phyloP scores from a whole-genome alignment of 2,888 invertebrate genomes.

The Acleris literana region DNA sequence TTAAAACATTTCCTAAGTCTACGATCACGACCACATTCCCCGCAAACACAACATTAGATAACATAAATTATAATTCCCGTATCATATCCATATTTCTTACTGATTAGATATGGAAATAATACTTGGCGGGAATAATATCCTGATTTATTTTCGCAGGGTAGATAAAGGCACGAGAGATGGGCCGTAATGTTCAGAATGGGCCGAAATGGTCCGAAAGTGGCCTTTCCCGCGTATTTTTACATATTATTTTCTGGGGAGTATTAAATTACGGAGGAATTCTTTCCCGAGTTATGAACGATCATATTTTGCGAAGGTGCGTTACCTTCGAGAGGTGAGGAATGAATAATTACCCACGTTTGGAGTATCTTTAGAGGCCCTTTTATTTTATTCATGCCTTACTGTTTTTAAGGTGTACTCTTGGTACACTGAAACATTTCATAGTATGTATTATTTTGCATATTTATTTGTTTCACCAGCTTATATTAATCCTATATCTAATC shows the following conservation, averaged over 20 bases:
- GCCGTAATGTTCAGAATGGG: slow-evolving; percentile 39
- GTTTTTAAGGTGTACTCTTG: slow-evolving; percentile 3
- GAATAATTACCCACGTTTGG: slow-evolving; percentile 35
- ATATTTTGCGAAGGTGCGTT: slow-evolving; percentile 36
- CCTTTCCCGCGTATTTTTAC: slow-evolving; percentile 39
- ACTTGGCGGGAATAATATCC: slow-evolving; percentile 37
- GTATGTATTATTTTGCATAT: no score
- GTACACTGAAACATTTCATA: no score
- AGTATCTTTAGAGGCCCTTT: slow-evolving; percentile 24
- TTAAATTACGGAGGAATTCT: slow-evolving; percentile 39
- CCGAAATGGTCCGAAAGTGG: slow-evolving; percentile 39
- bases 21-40: slow-evolving; percentile 13
- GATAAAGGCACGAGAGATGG: slow-evolving; percentile 41
- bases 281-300: slow-evolving; percentile 37
- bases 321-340: slow-evolving; percentile 35
- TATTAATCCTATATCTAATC: no score
- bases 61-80: slow-evolving; percentile 35
- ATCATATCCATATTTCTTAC: slow-evolving; percentile 34
- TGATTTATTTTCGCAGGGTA: slow-evolving; percentile 40
- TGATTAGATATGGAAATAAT: slow-evolving; percentile 44
- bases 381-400: slow-evolving; percentile 30
- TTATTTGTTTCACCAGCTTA: no score
- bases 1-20: background rate
- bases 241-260: slow-evolving; percentile 40
- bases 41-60: slow-evolving; percentile 20